phyloP scores from a whole-genome alignment of 2,797 vertebrate species.

The Rhinoraja longicauda region DNA sequence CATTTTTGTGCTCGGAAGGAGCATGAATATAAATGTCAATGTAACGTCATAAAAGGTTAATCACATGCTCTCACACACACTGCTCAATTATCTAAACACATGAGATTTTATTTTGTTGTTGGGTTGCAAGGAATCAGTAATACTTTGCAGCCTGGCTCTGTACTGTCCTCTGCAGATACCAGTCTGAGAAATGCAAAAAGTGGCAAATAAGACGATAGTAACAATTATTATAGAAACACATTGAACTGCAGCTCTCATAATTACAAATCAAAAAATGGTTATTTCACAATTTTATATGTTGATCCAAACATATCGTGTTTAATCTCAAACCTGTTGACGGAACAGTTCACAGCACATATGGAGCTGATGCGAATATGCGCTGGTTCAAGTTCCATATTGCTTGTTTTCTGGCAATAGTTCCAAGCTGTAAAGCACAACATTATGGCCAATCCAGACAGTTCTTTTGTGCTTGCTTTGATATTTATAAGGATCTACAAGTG shows the following conservation, averaged over 20 bases:
- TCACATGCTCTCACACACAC: not conserved
- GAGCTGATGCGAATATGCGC: not conserved
- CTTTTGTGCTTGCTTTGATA: constrained; percentile 62
- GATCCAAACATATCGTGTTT: constrained; percentile 3
- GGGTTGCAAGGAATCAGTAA: not conserved
- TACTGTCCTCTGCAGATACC: not conserved
- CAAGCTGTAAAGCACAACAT: constrained; percentile 65
- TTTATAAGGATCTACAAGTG: constrained; percentile 65
- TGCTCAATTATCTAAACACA: not conserved
- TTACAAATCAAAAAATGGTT: not conserved
- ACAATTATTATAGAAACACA: not conserved
- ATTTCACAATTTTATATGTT: not conserved
- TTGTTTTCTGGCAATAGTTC: constrained; percentile 59
- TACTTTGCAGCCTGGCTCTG: not conserved
- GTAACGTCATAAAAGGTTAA: not conserved
- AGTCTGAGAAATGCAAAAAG: not conserved
- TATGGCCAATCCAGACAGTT: constrained; percentile 59
- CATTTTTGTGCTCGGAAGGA: no score
- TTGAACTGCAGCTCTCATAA: not conserved
- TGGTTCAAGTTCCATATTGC: constrained; percentile 51
- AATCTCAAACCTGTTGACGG: not conserved
- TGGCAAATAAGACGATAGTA: not conserved
- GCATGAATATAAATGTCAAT: no score
- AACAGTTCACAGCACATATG: constrained; percentile 26
- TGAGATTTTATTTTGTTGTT: not conserved